These are phyloP conservation scores for Invenusta paracnida DNA, from an alignment of 2,888 invertebrate species.

Conservation along the genomic window DNA sequence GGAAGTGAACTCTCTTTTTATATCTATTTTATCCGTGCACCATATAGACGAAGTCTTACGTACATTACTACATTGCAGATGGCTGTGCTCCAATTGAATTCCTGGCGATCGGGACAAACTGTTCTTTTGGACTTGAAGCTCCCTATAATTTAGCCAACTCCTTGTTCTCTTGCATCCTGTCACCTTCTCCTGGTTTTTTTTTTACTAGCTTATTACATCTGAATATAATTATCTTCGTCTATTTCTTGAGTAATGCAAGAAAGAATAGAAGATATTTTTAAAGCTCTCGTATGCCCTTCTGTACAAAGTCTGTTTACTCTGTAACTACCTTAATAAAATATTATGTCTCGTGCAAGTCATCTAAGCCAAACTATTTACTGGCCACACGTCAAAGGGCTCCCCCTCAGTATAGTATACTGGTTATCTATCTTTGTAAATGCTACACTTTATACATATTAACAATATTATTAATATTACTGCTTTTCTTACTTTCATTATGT, in stretches of 20 bases:
- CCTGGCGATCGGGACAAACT: slow-evolving; percentile 3
- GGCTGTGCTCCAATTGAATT: slow-evolving; percentile 3
- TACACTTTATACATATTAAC: no score
- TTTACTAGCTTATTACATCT: no score
- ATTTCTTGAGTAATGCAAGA: no score
- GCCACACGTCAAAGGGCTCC: not conserved
- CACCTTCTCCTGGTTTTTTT: no score
- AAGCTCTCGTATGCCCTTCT: not conserved
- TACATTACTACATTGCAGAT: no score
- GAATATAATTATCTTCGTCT: no score
- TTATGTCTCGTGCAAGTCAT: not conserved
- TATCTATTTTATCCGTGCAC: no score
- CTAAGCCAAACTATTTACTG: not conserved
- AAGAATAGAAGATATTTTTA: not conserved
- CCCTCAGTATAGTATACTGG: no score
- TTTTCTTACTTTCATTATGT: not conserved
- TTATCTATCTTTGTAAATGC: not conserved
- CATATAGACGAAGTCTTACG: no score
- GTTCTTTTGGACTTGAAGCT: not conserved
- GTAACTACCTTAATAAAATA: no score
- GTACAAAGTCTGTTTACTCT: not conserved
- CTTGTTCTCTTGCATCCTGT: not conserved
- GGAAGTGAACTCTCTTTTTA: no score
- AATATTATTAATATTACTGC: not conserved
- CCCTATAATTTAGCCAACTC: not conserved